Base-by-base conservation (phyloP, 2,113 vertebrate species). In the Brachyhypopomus occidentalis region DNA sequence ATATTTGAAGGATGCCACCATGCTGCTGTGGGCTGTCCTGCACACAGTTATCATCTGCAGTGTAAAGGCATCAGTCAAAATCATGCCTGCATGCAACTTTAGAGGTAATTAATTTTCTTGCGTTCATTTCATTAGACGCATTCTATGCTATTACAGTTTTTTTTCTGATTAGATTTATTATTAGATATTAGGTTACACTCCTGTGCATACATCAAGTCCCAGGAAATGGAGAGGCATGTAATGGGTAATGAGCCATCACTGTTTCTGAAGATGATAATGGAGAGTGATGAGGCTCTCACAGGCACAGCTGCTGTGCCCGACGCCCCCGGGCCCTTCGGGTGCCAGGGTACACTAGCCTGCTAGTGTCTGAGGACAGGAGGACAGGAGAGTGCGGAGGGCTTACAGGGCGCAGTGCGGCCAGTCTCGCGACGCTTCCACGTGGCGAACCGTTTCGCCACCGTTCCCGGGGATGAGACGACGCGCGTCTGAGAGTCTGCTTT, bases 381-480 rank as follows among this genome's bases (percentile, higher is more conserved):
- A 56, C 48, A 22, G 60, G 70, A 45, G 48, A 55, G 12, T n/a
- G 36, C 78, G 67, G 63, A 64, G 74, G 23, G 66, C 30, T 67
- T 62, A 45, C 1, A 22, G n/a, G 36, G n/a, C n/a, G n/a, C n/a
- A n/a, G 45, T 56, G 72, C 30, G 41, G 36, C 52, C 12, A 30
- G 17, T 38, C 60, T 9, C 56, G 60, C 8, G 9, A 11, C 2
- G 9, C 48, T 30, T 71, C 64, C 9, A 2, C 2, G 72, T 77
- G 6, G 17, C 6, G 20, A 30, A 41, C 59, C 63, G 30, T 62
- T 76, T 64, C 23, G 72, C 3, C 36, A 20, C 36, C 83, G 74
- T 87, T 88, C 81, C 85, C 22, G 22, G 20, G 83, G 85, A 83
- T 86, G 84, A 81, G 63, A 64, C 17, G 12, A 22, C 45, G 76